Evolutionary conservation across 2,888 invertebrate genomes (phyloP).

Genomic region (Orthonychiurus folsomi): DNA sequence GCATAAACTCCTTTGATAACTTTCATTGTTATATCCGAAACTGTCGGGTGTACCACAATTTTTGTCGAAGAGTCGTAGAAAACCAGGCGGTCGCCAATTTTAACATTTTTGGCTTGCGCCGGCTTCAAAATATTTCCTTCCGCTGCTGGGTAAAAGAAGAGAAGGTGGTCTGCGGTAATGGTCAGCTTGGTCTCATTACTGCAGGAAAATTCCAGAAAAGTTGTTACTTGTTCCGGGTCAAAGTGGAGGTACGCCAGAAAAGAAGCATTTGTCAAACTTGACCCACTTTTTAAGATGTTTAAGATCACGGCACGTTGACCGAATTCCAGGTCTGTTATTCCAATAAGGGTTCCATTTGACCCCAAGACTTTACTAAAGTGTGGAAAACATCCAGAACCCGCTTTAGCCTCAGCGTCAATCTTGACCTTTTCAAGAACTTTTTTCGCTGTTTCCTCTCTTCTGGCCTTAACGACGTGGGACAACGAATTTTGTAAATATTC

Average conservation of each 20-base stretch:
- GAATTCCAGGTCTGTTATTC: too few relatives aligned
- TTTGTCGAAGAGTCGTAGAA: background rate
- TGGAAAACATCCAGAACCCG: too few relatives aligned
- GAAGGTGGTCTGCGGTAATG: background rate
- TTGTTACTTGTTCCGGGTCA: background rate
- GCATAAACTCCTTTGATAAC: conserved; percentile 16
- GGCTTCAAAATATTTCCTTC: background rate
- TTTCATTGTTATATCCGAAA: background rate
- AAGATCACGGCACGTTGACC: too few relatives aligned
- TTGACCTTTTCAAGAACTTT: too few relatives aligned
- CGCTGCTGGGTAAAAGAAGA: background rate
- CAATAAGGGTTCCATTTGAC: too few relatives aligned
- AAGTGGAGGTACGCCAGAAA: background rate
- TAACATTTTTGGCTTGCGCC: background rate
- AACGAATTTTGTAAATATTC: too few relatives aligned
- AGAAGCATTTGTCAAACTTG: background rate
- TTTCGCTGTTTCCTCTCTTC: too few relatives aligned
- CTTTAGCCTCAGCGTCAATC: too few relatives aligned
- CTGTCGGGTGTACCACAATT: background rate
- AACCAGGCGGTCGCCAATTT: conserved; percentile 4
- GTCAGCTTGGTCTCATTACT: conserved; percentile 1
- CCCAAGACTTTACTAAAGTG: too few relatives aligned
- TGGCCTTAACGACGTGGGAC: too few relatives aligned
- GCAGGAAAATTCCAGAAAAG: background rate
- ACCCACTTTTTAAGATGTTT: too few relatives aligned